Evolutionary conservation across 2,888 invertebrate species (phyloP).

Genomic region (Habroteleia sp.): DNA sequence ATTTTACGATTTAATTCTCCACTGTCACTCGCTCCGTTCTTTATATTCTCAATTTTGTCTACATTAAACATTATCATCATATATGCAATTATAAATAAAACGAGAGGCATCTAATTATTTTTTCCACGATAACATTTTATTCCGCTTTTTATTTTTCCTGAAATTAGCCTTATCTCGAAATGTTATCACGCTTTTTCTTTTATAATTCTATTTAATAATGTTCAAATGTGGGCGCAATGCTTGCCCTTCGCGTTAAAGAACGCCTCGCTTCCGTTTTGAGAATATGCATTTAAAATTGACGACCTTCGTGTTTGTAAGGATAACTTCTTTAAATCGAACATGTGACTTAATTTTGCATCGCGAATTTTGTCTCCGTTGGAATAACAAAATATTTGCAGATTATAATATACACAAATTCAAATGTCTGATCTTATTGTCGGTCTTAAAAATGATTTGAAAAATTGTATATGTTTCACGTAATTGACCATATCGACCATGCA

Average conservation of each 20-base stretch:
- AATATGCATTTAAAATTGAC: not conserved
- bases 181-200: not conserved
- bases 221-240: not conserved
- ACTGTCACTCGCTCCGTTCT: not conserved
- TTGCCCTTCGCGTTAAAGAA: constrained; percentile 1
- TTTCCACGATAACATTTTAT: no score
- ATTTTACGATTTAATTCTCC: constrained; percentile 4
- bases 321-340: not conserved
- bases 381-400: no score
- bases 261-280: constrained; percentile 7
- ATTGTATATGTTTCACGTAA: no score
- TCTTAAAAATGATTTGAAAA: not conserved
- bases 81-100: no score
- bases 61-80: no score
- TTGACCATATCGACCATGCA: not conserved
- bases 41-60: no score
- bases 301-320: not conserved
- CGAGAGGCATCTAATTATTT: no score
- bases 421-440: no score
- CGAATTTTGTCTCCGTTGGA: no score
- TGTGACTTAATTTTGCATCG: not conserved
- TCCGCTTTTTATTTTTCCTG: not conserved
- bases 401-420: no score
- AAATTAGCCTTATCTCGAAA: not conserved
- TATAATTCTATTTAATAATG: not conserved